Percentiles rank a stretch among this genome's conserved stretches.
Evolutionary conservation across 2,797 vertebrate species (phyloP).

Genomic region (Neomorphus geoffroyi): DNA sequence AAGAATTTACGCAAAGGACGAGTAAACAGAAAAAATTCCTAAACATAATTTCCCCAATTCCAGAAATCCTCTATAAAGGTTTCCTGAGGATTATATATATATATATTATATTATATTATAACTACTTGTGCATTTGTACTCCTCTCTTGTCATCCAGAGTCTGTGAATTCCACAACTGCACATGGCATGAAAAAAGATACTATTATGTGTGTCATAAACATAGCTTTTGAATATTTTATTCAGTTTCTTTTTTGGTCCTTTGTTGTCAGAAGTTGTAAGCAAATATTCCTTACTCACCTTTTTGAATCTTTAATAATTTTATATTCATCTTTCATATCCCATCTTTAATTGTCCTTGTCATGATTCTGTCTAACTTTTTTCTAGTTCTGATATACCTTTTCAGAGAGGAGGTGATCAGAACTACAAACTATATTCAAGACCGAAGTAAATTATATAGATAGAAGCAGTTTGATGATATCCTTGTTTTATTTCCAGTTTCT

Average conservation of each 20-base stretch:
- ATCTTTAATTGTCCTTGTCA: background rate
- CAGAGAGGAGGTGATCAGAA: background rate
- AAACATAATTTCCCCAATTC: background rate
- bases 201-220: background rate
- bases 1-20: background rate
- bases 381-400: background rate
- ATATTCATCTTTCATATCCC: background rate
- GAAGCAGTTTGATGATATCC: background rate
- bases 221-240: conserved; percentile 10
- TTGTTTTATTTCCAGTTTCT: background rate
- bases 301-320: conserved; percentile 30
- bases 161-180: background rate
- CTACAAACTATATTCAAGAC: background rate
- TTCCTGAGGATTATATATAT: background rate
- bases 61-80: background rate
- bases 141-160: background rate
- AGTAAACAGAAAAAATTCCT: background rate
- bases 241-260: background rate
- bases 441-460: background rate
- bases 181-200: background rate
- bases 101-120: no score
- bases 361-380: background rate
- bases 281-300: conserved; percentile 9
- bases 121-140: background rate
- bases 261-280: background rate